Base-by-base conservation (phyloP, 2,113 vertebrate genomes). In the Miniopterus natalensis region DNA sequence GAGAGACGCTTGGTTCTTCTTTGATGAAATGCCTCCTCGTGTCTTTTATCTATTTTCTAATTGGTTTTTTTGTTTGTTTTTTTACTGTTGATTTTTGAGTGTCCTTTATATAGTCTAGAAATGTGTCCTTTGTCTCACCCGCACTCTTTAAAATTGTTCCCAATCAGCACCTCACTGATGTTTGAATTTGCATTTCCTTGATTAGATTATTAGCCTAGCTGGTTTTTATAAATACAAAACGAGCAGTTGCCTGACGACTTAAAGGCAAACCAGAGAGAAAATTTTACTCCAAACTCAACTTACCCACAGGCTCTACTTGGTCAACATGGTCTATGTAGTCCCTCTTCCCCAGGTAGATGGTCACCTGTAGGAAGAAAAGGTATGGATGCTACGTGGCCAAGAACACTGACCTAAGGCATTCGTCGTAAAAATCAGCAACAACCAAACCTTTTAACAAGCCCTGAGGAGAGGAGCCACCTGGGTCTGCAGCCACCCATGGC, bases 231-330 rank as follows among this genome's bases (percentile, higher is more conserved):
- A 83, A 79, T 18, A 42, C 15, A 21, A 66, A 90, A 79, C 29
- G 13, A 55, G 29, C 15, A 40, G 59, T 3, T 75, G 65, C 61
- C 75, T 84, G 47, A 40, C 51, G 71, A 84, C 40, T 61, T 36
- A 49, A 75, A 90, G 55, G 42, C 75, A 77, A 81, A 31, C 8
- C 68, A 74, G 57, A 23, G 3, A 57, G 81, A 87, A 89, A 74
- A 23, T 77, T 29, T 81, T 23, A 13, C 27, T 86, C 36, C n/a
- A 59, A 74, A 73, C 47, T 68, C 75, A 23, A 98, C 99, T 99
- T 97, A 99, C 99, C 99, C 4, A 99, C 99, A 83, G 99, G 99
- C 85, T 99, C 99, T 84, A 99, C 99, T 21, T 88, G 96, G 61
- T 98, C 99, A 20, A 98, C 73, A 13, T 99, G 98, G 94, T 99